These are phyloP conservation scores for Heliconius melpomene DNA, from an alignment of 1,140 invertebrate genomes.

Conservation along the genomic window DNA sequence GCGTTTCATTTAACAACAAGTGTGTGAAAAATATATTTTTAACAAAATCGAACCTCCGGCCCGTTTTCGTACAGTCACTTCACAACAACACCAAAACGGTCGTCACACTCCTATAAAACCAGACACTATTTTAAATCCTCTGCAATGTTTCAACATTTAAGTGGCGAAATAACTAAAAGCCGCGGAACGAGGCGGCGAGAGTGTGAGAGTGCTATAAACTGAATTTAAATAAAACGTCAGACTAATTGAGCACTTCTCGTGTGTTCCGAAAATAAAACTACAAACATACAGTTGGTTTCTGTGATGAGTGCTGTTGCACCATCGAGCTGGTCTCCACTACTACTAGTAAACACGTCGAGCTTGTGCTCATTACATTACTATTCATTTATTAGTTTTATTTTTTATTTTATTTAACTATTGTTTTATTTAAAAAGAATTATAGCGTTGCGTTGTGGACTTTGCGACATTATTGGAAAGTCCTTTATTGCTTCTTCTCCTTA, in stretches of 20 bases:
- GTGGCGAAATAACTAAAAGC: not conserved
- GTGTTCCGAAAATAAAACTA: not conserved
- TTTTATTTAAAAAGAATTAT: too few species aligned
- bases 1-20: too few species aligned
- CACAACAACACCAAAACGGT: not conserved
- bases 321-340: too few species aligned
- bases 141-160: not conserved
- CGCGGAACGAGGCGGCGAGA: not conserved
- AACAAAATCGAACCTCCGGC: not conserved
- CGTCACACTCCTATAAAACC: not conserved
- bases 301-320: not conserved
- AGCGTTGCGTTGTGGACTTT: too few species aligned
- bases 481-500: too few species aligned
- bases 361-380: too few species aligned
- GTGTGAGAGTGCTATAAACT: not conserved
- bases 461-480: too few species aligned
- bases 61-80: not conserved
- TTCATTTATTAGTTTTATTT: too few species aligned
- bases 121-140: not conserved
- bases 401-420: too few species aligned
- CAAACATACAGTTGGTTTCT: not conserved
- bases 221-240: not conserved
- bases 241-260: constrained; percentile 2
- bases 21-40: too few species aligned
- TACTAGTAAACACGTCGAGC: too few species aligned